Percentiles rank a stretch among this genome's conserved stretches.
phyloP scores from a whole-genome alignment of 1,140 invertebrate genomes.

The Eciton burchellii region DNA sequence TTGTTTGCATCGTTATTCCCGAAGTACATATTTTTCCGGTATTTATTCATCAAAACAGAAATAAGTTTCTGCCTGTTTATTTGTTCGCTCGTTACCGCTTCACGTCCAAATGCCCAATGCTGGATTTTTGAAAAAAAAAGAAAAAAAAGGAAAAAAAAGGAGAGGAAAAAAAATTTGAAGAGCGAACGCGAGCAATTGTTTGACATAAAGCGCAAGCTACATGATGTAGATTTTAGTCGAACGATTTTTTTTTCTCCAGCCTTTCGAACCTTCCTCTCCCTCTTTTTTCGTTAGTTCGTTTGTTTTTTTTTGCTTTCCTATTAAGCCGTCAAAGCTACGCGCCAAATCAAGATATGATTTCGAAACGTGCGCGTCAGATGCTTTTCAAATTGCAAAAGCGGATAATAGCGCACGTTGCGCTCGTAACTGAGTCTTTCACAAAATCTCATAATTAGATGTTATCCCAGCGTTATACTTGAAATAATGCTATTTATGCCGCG shows the following conservation, averaged over 20 bases:
- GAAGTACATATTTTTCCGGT: constrained; percentile 20
- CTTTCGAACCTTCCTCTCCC: background rate
- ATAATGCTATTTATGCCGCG: background rate
- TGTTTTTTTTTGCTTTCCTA: too few species aligned
- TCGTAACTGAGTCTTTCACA: constrained; percentile 1
- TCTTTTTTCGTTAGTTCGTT: too few species aligned
- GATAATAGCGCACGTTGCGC: background rate
- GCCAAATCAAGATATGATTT: background rate
- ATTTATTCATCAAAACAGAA: constrained; percentile 54
- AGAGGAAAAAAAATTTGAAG: too few species aligned
- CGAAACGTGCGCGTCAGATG: background rate
- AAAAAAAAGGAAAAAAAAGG: too few species aligned
- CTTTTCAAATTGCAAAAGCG: background rate
- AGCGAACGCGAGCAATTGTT: constrained; percentile 4
- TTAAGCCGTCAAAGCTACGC: background rate
- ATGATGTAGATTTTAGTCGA: constrained; percentile 24
- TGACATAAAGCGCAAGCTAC: constrained; percentile 15
- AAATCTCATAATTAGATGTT: background rate
- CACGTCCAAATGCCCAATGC: constrained; percentile 5
- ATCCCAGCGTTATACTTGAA: background rate
- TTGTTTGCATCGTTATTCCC: constrained; percentile 25
- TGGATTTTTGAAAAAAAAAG: constrained; percentile 32
- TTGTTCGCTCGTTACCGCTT: constrained; percentile 16
- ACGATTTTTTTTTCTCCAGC: constrained; percentile 28
- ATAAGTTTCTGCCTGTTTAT: constrained; percentile 29